Evolutionary conservation across 2,797 vertebrate species (phyloP).

Genomic region (Anas flavirostris): DNA sequence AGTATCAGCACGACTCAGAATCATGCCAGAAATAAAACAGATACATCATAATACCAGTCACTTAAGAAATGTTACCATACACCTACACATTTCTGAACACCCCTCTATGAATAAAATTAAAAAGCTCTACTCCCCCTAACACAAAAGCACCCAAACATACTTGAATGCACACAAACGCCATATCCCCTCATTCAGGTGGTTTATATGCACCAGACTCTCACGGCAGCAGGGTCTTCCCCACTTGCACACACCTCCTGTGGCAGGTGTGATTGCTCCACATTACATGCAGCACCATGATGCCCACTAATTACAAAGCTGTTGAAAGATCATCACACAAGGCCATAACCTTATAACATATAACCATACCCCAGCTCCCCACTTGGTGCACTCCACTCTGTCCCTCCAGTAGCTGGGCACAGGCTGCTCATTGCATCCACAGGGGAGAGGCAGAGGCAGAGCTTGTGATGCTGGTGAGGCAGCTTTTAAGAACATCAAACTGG

Average conservation of each 20-base stretch:
- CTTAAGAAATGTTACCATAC: background rate
- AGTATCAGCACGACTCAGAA: background rate
- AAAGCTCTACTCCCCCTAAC: background rate
- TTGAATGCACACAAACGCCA: background rate
- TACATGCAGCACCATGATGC: background rate
- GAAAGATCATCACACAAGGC: background rate
- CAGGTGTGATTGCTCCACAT: background rate
- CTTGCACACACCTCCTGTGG: background rate
- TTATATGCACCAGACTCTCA: background rate
- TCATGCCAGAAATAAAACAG: background rate
- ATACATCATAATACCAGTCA: background rate
- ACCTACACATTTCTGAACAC: background rate
- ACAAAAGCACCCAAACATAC: background rate
- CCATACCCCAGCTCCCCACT: background rate
- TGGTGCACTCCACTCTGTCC: background rate
- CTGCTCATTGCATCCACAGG: background rate
- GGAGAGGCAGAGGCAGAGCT: background rate
- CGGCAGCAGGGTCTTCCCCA: background rate
- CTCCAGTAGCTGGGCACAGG: background rate
- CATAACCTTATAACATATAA: background rate
- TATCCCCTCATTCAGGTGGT: accelerated
- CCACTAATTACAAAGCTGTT: background rate
- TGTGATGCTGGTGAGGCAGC: background rate
- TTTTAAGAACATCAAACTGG: background rate
- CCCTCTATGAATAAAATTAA: background rate